A percentile compares a stretch with the other conserved stretches of the same genome.
phyloP scores from a whole-genome alignment of 2,113 vertebrate species.

The Scophthalmus maximus region DNA sequence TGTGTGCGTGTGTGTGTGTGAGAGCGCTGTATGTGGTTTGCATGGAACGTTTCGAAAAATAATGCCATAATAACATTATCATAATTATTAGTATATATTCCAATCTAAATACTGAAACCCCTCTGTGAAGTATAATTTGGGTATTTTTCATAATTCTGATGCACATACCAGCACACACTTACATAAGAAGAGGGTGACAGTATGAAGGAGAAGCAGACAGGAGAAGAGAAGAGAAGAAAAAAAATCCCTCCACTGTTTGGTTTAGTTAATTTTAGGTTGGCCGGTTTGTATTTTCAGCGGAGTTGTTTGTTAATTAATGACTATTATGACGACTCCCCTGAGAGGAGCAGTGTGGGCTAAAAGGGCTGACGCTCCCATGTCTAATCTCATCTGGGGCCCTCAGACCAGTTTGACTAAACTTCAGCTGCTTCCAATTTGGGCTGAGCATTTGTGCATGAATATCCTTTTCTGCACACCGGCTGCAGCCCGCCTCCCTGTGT shows the following conservation, averaged over 20 bases:
- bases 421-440: conserved; percentile 76
- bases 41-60: conserved; percentile 48
- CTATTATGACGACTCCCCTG: conserved; percentile 45
- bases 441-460: conserved; percentile 59
- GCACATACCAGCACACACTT: conserved; percentile 34
- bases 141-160: conserved; percentile 21
- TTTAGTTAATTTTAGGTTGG: conserved; percentile 34
- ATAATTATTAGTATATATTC: conserved; percentile 41
- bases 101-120: conserved; percentile 31
- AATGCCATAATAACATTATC: conserved; percentile 32
- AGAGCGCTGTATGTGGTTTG: conserved; percentile 26
- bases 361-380: conserved; percentile 21
- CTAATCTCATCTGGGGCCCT: conserved; percentile 59
- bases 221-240: not conserved
- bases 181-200: conserved; percentile 18
- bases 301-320: conserved; percentile 62
- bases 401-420: conserved; percentile 41
- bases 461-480: conserved; percentile 34
- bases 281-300: conserved; percentile 13
- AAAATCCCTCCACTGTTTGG: conserved; percentile 10
- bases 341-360: conserved; percentile 23
- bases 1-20: too few species aligned
- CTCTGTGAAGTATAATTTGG: conserved; percentile 13
- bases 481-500: conserved; percentile 22
- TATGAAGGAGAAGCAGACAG: conserved; percentile 5